These are phyloP conservation scores for Callorhinus ursinus DNA, from an alignment of 2,113 vertebrate genomes.

Conservation along the genomic window DNA sequence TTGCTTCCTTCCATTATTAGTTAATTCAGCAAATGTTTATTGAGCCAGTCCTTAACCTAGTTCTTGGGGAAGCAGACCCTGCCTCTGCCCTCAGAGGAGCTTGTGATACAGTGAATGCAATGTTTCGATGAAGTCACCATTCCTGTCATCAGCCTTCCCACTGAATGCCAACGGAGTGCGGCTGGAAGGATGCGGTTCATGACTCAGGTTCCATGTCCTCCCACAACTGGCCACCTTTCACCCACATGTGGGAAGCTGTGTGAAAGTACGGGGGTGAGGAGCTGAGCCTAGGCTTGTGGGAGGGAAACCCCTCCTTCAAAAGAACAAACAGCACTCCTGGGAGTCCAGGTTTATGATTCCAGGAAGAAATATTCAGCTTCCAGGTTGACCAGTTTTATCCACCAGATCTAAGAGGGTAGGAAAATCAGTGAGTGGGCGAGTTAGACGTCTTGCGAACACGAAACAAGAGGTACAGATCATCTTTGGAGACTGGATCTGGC, in stretches of 20 bases:
- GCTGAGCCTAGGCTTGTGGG: not conserved
- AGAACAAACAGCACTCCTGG: conserved; percentile 43
- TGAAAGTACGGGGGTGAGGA: not conserved
- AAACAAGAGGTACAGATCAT: not conserved
- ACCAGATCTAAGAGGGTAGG: not conserved
- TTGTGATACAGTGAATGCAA: not conserved
- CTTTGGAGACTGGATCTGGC: not conserved
- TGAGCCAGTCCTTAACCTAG: not conserved
- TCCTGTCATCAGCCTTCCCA: not conserved
- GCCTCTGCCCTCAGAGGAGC: not conserved
- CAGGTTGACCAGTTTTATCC: conserved; percentile 20
- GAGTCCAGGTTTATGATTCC: conserved; percentile 6
- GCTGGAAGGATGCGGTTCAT: not conserved
- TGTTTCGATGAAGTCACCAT: not conserved
- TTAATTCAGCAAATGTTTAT: not conserved
- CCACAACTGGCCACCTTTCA: not conserved
- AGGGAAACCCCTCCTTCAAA: not conserved
- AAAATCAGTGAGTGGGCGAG: not conserved
- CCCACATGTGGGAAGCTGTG: not conserved
- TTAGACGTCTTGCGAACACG: not conserved
- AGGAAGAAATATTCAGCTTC: conserved; percentile 37
- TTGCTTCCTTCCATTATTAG: not conserved
- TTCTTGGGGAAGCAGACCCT: not conserved
- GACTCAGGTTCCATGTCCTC: not conserved
- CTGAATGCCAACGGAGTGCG: not conserved